A percentile compares a stretch with the other conserved stretches of the same genome.
Conservation (phyloP, 2,113 vertebrate genomes). For the Pseudonaja textilis region DNA sequence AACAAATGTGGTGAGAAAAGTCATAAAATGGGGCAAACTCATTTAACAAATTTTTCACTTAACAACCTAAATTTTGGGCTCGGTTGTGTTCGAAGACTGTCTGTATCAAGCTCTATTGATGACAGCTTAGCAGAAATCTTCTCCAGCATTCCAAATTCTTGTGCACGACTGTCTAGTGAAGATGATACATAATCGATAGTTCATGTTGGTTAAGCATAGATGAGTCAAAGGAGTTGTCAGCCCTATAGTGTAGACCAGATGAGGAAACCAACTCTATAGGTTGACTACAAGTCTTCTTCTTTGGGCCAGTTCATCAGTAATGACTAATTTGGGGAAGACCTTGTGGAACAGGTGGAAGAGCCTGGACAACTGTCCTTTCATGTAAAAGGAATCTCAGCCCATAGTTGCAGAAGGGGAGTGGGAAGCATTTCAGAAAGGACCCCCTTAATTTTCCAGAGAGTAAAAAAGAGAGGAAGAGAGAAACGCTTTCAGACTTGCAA, state of each 20-base stretch:
- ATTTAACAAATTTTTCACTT: no score
- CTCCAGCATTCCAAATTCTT: not conserved
- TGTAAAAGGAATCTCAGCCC: not conserved
- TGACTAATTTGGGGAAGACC: not conserved
- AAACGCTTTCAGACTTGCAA: not conserved
- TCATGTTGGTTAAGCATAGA: not conserved
- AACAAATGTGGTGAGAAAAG: no score
- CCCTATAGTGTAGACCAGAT: not conserved
- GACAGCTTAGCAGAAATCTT: not conserved
- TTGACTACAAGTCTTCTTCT: not conserved
- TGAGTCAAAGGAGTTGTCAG: not conserved
- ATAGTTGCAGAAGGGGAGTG: not conserved
- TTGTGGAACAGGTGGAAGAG: not conserved
- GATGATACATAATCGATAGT: not conserved
- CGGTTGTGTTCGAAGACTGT: no score
- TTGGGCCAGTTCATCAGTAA: not conserved
- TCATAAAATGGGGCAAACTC: no score
- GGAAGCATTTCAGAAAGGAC: slow-evolving; percentile 5
- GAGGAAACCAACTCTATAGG: not conserved
- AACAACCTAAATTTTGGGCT: no score
- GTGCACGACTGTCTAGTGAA: not conserved
- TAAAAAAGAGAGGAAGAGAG: not conserved
- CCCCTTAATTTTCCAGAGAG: not conserved
- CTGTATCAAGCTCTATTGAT: not conserved
- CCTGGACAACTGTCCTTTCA: not conserved